phyloP scores from a whole-genome alignment of 2,888 invertebrate genomes.

The Antheraea yamamai region DNA sequence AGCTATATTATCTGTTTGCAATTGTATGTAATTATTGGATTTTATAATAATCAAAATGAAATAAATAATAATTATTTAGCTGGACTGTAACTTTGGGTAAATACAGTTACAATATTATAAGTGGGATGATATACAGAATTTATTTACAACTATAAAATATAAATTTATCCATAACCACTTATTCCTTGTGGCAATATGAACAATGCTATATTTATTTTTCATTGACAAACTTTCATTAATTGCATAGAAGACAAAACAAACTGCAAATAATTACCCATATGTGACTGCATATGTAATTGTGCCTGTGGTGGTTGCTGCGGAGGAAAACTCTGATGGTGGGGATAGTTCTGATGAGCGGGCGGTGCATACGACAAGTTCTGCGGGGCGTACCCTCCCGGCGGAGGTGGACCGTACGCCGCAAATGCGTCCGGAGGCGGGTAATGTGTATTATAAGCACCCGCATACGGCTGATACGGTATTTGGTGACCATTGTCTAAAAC shows the following conservation, averaged over 20 bases:
- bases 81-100: no score
- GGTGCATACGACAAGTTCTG: conserved; percentile 78
- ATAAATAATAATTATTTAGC: no score
- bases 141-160: no score
- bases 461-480: conserved; percentile 78
- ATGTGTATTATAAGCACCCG: conserved; percentile 77
- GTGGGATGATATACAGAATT: no score
- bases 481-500: conserved; percentile 77
- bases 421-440: conserved; percentile 78
- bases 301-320: conserved; percentile 71
- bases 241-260: conserved; percentile 16
- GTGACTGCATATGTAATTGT: conserved; percentile 75
- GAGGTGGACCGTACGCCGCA: conserved; percentile 75
- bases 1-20: no score
- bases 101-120: no score
- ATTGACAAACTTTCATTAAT: not conserved
- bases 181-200: no score
- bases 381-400: conserved; percentile 74
- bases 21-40: no score
- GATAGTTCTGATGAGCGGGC: conserved; percentile 78
- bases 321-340: conserved; percentile 76
- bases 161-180: no score
- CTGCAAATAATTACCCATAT: conserved; percentile 63
- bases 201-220: not conserved
- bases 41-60: no score